These are phyloP conservation scores for Patella pellucida DNA, from an alignment of 2,888 invertebrate genomes.

Conservation along the genomic window DNA sequence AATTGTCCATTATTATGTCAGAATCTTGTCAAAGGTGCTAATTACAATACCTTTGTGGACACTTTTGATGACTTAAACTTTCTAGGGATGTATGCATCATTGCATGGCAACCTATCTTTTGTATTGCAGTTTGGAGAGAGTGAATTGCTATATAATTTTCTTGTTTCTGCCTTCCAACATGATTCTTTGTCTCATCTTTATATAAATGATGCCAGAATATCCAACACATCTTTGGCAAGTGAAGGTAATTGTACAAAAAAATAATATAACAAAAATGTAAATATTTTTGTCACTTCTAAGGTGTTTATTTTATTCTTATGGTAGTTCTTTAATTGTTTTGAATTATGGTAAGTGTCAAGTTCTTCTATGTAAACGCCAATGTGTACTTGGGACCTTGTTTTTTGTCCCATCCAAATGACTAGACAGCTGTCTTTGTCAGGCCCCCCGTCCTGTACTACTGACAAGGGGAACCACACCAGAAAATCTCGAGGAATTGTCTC, in stretches of 20 bases:
- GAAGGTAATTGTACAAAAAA: conserved; percentile 17
- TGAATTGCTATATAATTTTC: conserved; percentile 36
- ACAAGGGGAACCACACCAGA: no score
- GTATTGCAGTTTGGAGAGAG: conserved; percentile 44
- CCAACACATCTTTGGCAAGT: conserved; percentile 22
- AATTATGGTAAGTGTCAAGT: no score
- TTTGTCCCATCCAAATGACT: no score
- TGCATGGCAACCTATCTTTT: not conserved
- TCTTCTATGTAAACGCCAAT: no score
- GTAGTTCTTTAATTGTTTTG: no score
- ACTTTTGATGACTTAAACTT: not conserved
- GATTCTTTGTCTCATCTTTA: conserved; percentile 41
- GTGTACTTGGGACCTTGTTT: no score
- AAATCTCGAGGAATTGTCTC: no score
- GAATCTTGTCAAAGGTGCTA: not conserved
- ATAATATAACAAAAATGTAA: no score
- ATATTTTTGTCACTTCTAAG: no score
- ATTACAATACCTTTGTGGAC: not conserved
- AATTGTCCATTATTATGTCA: not conserved
- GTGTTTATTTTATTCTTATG: no score
- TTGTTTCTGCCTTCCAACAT: conserved; percentile 38
- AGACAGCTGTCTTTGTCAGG: no score
- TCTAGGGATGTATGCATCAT: not conserved
- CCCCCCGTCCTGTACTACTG: no score
- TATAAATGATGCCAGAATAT: conserved; percentile 41